Conservation (phyloP, 1,140 invertebrate genomes). For the Drosophila sp. region DNA sequence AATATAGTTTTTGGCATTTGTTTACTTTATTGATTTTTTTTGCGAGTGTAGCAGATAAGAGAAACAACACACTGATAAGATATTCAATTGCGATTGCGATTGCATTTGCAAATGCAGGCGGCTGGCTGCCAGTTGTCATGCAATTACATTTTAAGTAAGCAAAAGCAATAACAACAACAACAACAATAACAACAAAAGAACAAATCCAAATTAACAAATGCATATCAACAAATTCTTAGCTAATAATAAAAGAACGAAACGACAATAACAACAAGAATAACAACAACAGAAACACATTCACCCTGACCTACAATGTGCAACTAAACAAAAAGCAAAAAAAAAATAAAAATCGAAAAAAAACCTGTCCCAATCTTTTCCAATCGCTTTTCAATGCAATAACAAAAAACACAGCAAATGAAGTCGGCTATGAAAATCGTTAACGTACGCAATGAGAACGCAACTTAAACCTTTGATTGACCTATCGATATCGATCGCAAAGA, state of each 20-base stretch:
- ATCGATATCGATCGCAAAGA: background rate
- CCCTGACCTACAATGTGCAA: slow-evolving; percentile 55
- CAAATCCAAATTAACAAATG: slow-evolving; percentile 15
- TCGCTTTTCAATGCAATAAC: background rate
- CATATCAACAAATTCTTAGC: slow-evolving; percentile 4
- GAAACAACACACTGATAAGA: slow-evolving; percentile 40
- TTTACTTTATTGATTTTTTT: background rate
- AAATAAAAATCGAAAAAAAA: slow-evolving; percentile 21
- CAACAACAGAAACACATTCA: slow-evolving; percentile 46
- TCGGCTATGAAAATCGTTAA: no score
- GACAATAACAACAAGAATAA: slow-evolving; percentile 17
- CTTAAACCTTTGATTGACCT: slow-evolving; percentile 4
- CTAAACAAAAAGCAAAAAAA: background rate
- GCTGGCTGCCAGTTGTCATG: slow-evolving; percentile 22
- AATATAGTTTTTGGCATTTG: no score
- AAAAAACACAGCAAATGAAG: background rate
- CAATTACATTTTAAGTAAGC: slow-evolving; percentile 43
- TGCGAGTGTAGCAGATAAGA: slow-evolving; percentile 48
- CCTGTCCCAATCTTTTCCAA: slow-evolving; percentile 23
- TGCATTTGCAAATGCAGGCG: slow-evolving; percentile 34
- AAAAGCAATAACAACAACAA: slow-evolving; percentile 14
- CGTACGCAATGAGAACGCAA: background rate
- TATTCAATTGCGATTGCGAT: slow-evolving; percentile 41
- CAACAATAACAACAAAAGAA: slow-evolving; percentile 21
- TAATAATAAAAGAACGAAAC: slow-evolving; percentile 12